A percentile compares a stretch with the other conserved stretches of the same genome.
Evolutionary conservation across 2,797 vertebrate species (phyloP).

Genomic region (Australoheros facetus): DNA sequence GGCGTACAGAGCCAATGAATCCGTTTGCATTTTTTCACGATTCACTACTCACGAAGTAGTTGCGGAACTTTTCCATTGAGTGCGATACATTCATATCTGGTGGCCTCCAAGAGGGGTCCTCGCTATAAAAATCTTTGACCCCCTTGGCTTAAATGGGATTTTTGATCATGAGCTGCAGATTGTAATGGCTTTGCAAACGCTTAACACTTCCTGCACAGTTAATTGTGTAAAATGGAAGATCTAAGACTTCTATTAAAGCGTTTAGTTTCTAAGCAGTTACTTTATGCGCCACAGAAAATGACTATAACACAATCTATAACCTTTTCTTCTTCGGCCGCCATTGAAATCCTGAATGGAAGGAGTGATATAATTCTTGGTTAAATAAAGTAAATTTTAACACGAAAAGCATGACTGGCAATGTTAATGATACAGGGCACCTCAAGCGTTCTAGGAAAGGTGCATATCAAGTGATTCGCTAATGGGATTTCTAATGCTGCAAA

Average conservation of each 20-base stretch:
- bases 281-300: constrained; percentile 22
- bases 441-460: constrained; percentile 87
- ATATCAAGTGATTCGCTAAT: constrained; percentile 94
- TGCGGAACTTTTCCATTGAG: constrained; percentile 32
- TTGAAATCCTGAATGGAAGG: constrained; percentile 42
- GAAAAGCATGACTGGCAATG: constrained; percentile 88
- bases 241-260: constrained; percentile 23
- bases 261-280: neutral
- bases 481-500: constrained; percentile 92
- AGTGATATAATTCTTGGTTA: constrained; percentile 72
- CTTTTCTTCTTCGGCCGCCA: constrained; percentile 19
- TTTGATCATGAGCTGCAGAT: constrained; percentile 47
- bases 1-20: neutral
- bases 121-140: constrained; percentile 30
- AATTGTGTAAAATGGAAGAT: constrained; percentile 48
- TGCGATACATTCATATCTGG: constrained; percentile 3
- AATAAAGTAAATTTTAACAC: constrained; percentile 85
- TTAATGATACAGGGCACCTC: constrained; percentile 87
- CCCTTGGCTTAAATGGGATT: constrained; percentile 40
- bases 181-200: constrained; percentile 31
- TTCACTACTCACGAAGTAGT: neutral
- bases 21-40: neutral
- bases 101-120: constrained; percentile 20
- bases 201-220: constrained; percentile 50
- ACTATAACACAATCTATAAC: constrained; percentile 19